Evolutionary conservation across 1,140 invertebrate genomes (phyloP), one percentile per base, ranked within the genome.

Genomic region (Zaprionus nigranus): DNA sequence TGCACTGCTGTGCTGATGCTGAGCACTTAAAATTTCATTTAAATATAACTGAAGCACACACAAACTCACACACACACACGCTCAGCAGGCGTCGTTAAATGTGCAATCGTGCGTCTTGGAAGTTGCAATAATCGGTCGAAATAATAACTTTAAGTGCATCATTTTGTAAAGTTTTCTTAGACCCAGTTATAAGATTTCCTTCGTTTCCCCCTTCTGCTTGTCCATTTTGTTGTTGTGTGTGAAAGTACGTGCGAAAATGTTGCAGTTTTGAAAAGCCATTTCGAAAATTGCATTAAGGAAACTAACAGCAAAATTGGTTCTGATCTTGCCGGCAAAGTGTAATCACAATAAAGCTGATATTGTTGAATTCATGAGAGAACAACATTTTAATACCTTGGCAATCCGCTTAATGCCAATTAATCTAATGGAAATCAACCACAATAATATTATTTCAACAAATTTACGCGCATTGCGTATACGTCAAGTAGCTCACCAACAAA

Each of bases 71-170:
- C 64, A 54, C 43, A 17, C n/a, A 46, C 43, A 17, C n/a, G 20
- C n/a, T 9, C n/a, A 17, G 38, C 5, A 38, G 76, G 53, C 75
- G 51, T 83, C 85, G 84, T 81, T 85, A 73, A 79, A 82, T 79
- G 82, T 83, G 83, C 83, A 87, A 88, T 88, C 83, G 82, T 86
- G 82, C 82, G 80, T 79, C 71, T 81, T 83, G 87, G 71, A 78
- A 72, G 56, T 75, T 69, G 81, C 81, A 80, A 84, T 87, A 87
- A 87, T 88, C 85, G 81, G 74, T 68, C 71, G 70, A 78, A 84
- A 88, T 87, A 87, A 87, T 87, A 84, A 83, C 84, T 87, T 88
- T 65, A 88, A 87, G 83, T 88, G 84, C 84, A 87, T 75, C 82
- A 87, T 84, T 83, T 84, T 67, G 76, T 61, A 75, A 82, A 88